Conservation (phyloP, 2,113 vertebrate genomes). For the Hirundichthys speculiger region DNA sequence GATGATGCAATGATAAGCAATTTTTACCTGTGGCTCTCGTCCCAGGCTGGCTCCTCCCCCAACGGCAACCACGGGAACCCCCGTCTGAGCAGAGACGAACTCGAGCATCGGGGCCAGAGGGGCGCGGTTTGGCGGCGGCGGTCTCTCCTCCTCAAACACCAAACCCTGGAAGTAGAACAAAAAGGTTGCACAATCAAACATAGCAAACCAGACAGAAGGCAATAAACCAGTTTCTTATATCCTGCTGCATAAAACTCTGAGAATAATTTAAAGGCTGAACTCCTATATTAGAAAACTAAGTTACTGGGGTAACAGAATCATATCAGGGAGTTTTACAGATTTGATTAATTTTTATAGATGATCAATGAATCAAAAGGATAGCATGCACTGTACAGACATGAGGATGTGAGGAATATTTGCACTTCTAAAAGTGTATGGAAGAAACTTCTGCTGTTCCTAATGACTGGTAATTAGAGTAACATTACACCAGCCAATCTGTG, state of each 20-base stretch:
- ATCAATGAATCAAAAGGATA: no score
- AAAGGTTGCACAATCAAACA: slow-evolving; percentile 6
- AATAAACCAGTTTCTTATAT: background rate
- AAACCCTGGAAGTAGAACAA: slow-evolving; percentile 81
- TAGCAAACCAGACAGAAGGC: background rate
- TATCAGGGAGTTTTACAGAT: no score
- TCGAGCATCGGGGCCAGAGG: slow-evolving; percentile 95
- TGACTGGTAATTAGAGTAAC: no score
- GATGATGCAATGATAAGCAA: slow-evolving; percentile 37
- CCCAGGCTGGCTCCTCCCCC: slow-evolving; percentile 92
- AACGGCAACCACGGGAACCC: slow-evolving; percentile 91
- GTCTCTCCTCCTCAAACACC: slow-evolving; percentile 92
- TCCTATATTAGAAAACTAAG: no score
- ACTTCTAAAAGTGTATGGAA: no score
- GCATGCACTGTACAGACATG: no score
- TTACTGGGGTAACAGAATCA: no score
- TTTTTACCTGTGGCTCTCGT: slow-evolving; percentile 89
- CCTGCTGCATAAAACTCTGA: background rate
- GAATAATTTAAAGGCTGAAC: slow-evolving; percentile 10
- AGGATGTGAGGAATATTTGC: no score
- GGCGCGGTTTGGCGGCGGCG: slow-evolving; percentile 77
- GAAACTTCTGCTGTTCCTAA: no score
- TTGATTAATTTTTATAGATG: no score
- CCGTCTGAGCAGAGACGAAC: slow-evolving; percentile 94
- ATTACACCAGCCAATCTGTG: no score